Base-by-base conservation (phyloP, 2,888 invertebrate genomes). In the Noctua janthina region DNA sequence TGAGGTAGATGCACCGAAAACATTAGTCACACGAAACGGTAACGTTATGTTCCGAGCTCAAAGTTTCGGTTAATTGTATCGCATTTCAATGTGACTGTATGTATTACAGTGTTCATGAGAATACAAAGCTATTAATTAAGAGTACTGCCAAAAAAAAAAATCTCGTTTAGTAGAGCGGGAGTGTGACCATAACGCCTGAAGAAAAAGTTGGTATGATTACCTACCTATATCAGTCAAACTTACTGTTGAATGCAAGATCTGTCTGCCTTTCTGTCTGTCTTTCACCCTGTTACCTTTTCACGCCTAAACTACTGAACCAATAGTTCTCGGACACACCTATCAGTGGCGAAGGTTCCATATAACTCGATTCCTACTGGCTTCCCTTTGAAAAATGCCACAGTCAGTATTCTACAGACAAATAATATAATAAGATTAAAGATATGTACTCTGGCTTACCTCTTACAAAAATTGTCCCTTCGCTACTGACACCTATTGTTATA, bases 1-100 rank as follows among this genome's bases (percentile, higher is more conserved):
- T 59, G 70, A 81, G 88, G 85, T 85, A 89, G 88, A 87, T 82
- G 85, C 82, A 81, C 79, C 75, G 72, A 84, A 80, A 82, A 78
- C 78, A 62, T 87, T 84, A 85, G 75, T 80, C 85, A 84, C 68
- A 74, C 66, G 54, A 54, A 77, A 79, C 72, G 72, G 72, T 81
- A 71, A 74, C n/a, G 51, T 73, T 39, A 43, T 73, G 54, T 67
- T 67, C 23, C 49, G 23, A 73, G 49, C 10, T 82, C 43, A 23
- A 69, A 39, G 51, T 7, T 46, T 66, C 8, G 8, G 70, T 83
- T 71, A 77, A 83, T 72, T 79, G 29, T 46, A 72, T 80, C 29
- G 64, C 39, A 59, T 72, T 84, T 75, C 23, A 79, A 46, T 46
- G n/a, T 8, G n/a, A 46, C 15, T 46, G 46, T n/a, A n/a, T 67